Conservation (phyloP, 2,797 vertebrate genomes). For the Kryptopterus vitreolus region DNA sequence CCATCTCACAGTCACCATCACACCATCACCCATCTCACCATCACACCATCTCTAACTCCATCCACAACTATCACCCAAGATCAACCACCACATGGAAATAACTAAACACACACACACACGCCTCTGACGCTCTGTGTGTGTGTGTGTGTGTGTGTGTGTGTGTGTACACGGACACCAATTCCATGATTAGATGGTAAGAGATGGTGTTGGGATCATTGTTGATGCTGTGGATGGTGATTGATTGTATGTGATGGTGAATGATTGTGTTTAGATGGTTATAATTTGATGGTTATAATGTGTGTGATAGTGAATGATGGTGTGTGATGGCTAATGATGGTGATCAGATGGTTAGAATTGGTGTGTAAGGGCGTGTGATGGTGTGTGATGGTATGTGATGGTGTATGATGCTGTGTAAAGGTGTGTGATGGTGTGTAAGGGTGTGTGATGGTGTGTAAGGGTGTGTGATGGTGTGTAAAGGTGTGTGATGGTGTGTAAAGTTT, state of each 20-base stretch:
- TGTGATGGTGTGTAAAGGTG: too few relatives aligned
- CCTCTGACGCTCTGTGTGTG: background rate
- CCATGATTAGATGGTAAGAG: too few relatives aligned
- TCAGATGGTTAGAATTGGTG: background rate
- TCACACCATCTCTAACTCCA: background rate
- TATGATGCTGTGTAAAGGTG: background rate
- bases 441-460: background rate
- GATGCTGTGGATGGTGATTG: too few relatives aligned
- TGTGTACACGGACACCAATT: background rate
- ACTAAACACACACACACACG: background rate
- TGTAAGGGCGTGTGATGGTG: background rate
- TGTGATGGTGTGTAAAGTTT: too few relatives aligned
- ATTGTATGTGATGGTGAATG: too few relatives aligned
- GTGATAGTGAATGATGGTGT: background rate
- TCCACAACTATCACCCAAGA: background rate
- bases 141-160: constrained; percentile 1
- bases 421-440: background rate
- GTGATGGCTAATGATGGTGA: background rate
- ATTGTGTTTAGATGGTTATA: too few relatives aligned
- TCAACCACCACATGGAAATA: background rate
- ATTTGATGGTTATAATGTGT: too few relatives aligned
- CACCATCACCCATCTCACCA: background rate
- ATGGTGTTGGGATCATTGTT: too few relatives aligned
- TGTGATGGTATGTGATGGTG: background rate
- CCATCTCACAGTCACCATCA: too few relatives aligned